Evolutionary conservation across 2,888 invertebrate species (phyloP), one percentile per base, ranked within the genome.

Genomic region (Rhagophthalmus giganteus): DNA sequence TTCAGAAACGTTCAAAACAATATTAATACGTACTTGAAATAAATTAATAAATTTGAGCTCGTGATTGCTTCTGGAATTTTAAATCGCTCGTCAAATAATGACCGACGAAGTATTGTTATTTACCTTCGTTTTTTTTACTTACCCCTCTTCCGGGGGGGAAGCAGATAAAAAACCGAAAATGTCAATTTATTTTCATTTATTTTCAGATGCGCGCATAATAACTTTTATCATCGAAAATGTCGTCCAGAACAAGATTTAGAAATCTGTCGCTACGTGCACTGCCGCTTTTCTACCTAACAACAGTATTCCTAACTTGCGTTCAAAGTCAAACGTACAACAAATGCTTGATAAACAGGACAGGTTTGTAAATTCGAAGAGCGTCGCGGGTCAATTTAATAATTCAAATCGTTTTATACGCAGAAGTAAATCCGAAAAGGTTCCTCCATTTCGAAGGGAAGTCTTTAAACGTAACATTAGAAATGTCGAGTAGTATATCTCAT

Each of bases 401-500:
- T 3, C n/a, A 27, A n/a, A 12, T 46, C 5, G 4, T 53, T 26
- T 57, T 58, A 52, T 24, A 68, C 67, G 13, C 70, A 79, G 80
- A 79, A 58, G 75, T 78, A n/a, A 70, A 66, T 42, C 78, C 79
- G 6, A 79, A 79, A 59, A 71, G 76, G 37, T 71, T 74, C 38
- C 68, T 77, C 14, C 68, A 74, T 44, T 61, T 70, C 33, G 70
- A 76, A n/a, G 73, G 73, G 2, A 61, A 71, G 35, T 66, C 74
- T 1, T 51, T 77, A 39, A 70, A 73, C 47, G 72, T 81, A 12
- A 74, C 72, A 1, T 67, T 85, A 42, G 82, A 83, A 64, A 75
- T 80, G 1, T 80, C 83, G 0, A 72, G 72, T 16, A 72, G 81
- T 39, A 64, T 80, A 5, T 78, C 80, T 0, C 84, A 85, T 61